Evolutionary conservation across 2,113 vertebrate genomes (phyloP).

Genomic region (Paradisaea rubra): DNA sequence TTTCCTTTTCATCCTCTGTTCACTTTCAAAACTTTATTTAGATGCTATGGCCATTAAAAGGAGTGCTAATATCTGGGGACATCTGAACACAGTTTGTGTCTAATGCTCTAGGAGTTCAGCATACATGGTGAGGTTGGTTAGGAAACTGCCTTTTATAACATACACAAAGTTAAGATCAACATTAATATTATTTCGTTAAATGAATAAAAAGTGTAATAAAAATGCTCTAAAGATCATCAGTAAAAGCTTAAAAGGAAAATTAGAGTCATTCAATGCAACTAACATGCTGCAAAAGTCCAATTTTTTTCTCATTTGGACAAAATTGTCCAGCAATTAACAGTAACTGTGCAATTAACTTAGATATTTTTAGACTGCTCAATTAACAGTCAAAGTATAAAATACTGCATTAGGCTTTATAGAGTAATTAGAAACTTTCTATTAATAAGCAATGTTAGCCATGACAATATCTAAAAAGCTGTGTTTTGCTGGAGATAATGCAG

Average conservation of each 20-base stretch:
- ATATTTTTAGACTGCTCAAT: neutral
- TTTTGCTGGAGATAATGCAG: neutral
- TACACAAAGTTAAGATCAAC: neutral
- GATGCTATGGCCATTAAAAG: neutral
- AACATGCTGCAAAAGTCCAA: neutral
- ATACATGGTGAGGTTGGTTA: neutral
- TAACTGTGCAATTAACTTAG: neutral
- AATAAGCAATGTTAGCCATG: neutral
- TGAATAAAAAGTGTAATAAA: neutral
- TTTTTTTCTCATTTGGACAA: slow-evolving; percentile 24
- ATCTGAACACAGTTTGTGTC: neutral
- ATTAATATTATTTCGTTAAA: neutral
- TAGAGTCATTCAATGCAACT: neutral
- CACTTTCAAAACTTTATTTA: neutral
- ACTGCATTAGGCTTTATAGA: neutral
- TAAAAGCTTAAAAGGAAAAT: slow-evolving; percentile 12
- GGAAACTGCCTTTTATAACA: neutral
- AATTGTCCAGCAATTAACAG: slow-evolving; percentile 2
- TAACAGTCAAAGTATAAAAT: neutral
- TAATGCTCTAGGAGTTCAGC: neutral
- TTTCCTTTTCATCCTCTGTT: neutral
- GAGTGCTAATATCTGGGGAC: neutral
- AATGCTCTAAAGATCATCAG: neutral
- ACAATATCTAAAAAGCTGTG: neutral
- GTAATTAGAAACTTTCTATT: neutral